Base-by-base conservation (phyloP, 2,888 invertebrate genomes). In the Oasisia sp. region DNA sequence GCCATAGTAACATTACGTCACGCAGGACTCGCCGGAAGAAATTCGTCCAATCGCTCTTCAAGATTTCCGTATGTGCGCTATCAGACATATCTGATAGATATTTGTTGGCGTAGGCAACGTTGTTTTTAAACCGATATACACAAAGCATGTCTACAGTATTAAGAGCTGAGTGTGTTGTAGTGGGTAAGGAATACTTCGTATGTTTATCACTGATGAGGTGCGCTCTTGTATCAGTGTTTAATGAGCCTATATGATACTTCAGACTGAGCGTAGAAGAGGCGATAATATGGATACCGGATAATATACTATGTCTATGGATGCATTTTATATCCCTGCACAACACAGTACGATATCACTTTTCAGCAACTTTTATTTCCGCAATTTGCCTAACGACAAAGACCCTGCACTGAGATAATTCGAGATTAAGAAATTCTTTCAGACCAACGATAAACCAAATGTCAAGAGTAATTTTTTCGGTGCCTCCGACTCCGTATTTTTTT, bases 101-200 rank as follows among this genome's bases (percentile, higher is more conserved):
- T 27, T 74, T 74, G 14, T 74, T 19, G 3, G 19, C 27, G 19
- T 74, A 74, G 7, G 74, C 74, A 74, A 0, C 19, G 74, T 74
- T 74, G 74, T 2, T 14, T 74, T 74, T 74, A 74, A 19, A 14
- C 74, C 27, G 74, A 74, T 19, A 74, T 27, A 74, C 74, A 74
- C 27, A n/a, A 74, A 74, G 74, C 74, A 96, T 96, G 96, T 95
- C 95, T 19, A 94, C 94, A 32, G 92, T 94, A 92, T 93, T 96
- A 91, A 94, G 95, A 93, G 95, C 95, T 9, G 96, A 96, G 94
- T 95, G 95, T 93, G 94, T 96, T 32, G 94, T 96, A 92, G 95
- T 95, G 32, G 96, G 96, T 96, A 93, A 94, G 94, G 14, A 19
- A 27, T 19, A 74, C 14, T 74, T 27, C 74, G n/a, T 89, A 27